Conservation (phyloP, 2,113 vertebrate species). For the Poecilia latipinna region DNA sequence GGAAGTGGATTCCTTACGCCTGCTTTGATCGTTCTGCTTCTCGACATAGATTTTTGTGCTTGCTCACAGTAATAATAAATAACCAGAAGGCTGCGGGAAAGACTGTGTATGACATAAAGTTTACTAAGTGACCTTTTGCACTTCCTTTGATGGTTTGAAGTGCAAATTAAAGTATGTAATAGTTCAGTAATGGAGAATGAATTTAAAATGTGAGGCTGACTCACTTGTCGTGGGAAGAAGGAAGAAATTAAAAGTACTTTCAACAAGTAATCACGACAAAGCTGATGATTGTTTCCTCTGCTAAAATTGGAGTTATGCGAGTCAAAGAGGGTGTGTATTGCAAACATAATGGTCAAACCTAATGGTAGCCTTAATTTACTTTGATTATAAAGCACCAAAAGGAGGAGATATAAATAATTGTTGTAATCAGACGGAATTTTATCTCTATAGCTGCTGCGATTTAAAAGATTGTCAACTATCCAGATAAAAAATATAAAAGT, state of each 20-base stretch:
- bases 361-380: slow-evolving; percentile 25
- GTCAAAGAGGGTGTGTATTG: slow-evolving; percentile 10
- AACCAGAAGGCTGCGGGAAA: neutral
- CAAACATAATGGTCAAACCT: slow-evolving; percentile 35
- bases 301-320: slow-evolving; percentile 33
- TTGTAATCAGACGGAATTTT: slow-evolving; percentile 11
- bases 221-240: slow-evolving; percentile 21
- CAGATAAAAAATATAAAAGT: neutral
- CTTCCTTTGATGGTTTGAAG: slow-evolving; percentile 5
- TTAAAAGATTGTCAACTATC: neutral
- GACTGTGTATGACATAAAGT: neutral
- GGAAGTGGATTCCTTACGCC: slow-evolving; percentile 35
- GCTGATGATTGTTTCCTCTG: slow-evolving; percentile 31
- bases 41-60: neutral
- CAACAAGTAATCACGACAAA: slow-evolving; percentile 32
- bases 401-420: slow-evolving; percentile 19
- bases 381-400: slow-evolving; percentile 35
- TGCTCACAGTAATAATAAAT: neutral
- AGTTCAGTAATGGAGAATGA: slow-evolving; percentile 5
- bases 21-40: slow-evolving; percentile 36
- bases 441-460: slow-evolving; percentile 13
- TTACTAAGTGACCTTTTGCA: slow-evolving; percentile 14
- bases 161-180: slow-evolving; percentile 8
- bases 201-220: slow-evolving; percentile 10
- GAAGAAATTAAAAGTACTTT: slow-evolving; percentile 16